Percentiles rank a stretch among this genome's conserved stretches.
phyloP scores from a whole-genome alignment of 2,888 invertebrate species.

The Volucella bombylans region DNA sequence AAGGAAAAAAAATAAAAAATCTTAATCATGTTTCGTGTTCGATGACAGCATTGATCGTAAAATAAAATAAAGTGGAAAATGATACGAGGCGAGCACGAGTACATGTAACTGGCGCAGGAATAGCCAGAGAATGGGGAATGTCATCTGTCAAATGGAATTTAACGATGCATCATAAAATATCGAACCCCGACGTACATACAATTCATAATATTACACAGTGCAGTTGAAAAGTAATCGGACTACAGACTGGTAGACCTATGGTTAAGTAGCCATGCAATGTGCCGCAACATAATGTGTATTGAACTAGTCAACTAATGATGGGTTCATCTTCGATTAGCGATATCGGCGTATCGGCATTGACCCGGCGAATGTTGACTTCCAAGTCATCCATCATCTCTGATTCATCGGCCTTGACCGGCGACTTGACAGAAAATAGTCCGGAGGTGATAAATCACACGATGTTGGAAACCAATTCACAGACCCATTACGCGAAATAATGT shows the following conservation, averaged over 20 bases:
- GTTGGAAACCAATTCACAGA: too few species aligned
- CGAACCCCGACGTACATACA: neutral
- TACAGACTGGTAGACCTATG: neutral
- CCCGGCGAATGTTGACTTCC: too few species aligned
- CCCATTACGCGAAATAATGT: too few species aligned
- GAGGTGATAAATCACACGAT: too few species aligned
- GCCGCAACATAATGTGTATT: too few species aligned
- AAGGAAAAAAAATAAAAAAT: neutral
- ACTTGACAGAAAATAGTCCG: too few species aligned
- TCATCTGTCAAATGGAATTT: slow-evolving; percentile 61
- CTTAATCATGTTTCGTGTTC: slow-evolving; percentile 9
- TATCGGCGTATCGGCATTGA: too few species aligned
- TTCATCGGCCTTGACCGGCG: too few species aligned
- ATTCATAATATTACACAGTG: slow-evolving; percentile 12
- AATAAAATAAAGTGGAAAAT: slow-evolving; percentile 46
- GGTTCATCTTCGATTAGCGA: too few species aligned
- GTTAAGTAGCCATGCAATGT: neutral
- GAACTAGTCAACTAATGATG: too few species aligned
- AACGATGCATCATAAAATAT: slow-evolving; percentile 36
- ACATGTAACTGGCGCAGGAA: neutral
- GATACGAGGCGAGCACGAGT: neutral
- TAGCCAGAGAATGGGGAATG: slow-evolving; percentile 26
- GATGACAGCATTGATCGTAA: slow-evolving; percentile 42
- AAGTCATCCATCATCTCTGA: too few species aligned
- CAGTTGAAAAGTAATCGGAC: slow-evolving; percentile 16